A percentile compares a stretch with the other conserved stretches of the same genome.
Conservation (phyloP, 2,888 invertebrate genomes). For the Drosophila mettleri region DNA sequence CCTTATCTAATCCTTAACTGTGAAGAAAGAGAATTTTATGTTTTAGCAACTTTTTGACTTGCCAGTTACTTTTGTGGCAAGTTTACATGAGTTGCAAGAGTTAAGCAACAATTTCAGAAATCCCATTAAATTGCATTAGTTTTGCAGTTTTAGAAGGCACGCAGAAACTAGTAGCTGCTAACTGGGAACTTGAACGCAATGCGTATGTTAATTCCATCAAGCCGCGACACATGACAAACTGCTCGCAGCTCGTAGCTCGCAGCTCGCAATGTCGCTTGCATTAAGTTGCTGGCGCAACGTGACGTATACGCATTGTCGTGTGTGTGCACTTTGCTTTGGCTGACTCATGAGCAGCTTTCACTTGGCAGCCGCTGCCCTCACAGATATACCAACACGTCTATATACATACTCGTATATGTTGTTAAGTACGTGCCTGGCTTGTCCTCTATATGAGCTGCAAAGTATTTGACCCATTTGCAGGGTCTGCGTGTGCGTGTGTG, state of each 20-base stretch:
- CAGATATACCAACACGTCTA: constrained; percentile 2
- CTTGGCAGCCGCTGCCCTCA: constrained; percentile 5
- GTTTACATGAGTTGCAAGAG: constrained; percentile 26
- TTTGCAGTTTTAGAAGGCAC: constrained; percentile 48
- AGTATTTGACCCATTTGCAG: constrained; percentile 68
- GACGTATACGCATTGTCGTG: constrained; percentile 76
- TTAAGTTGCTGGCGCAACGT: constrained; percentile 61
- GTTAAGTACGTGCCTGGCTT: constrained; percentile 56
- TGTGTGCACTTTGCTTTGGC: constrained; percentile 65
- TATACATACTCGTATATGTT: constrained; percentile 14
- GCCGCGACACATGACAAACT: constrained; percentile 60
- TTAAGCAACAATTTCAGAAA: constrained; percentile 41
- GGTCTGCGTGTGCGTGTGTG: constrained; percentile 1
- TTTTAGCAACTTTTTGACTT: background rate
- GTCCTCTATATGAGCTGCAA: constrained; percentile 37
- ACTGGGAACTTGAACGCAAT: constrained; percentile 12
- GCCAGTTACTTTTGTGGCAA: constrained; percentile 6
- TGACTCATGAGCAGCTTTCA: constrained; percentile 54
- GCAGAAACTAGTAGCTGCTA: constrained; percentile 5
- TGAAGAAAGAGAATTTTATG: background rate
- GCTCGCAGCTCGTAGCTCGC: constrained; percentile 17
- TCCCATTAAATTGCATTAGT: constrained; percentile 56
- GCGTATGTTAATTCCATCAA: constrained; percentile 65
- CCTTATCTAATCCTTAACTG: background rate
- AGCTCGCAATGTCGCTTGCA: constrained; percentile 54